These are phyloP conservation scores for Calypte anna DNA, from an alignment of 2,113 vertebrate species.

Conservation along the genomic window DNA sequence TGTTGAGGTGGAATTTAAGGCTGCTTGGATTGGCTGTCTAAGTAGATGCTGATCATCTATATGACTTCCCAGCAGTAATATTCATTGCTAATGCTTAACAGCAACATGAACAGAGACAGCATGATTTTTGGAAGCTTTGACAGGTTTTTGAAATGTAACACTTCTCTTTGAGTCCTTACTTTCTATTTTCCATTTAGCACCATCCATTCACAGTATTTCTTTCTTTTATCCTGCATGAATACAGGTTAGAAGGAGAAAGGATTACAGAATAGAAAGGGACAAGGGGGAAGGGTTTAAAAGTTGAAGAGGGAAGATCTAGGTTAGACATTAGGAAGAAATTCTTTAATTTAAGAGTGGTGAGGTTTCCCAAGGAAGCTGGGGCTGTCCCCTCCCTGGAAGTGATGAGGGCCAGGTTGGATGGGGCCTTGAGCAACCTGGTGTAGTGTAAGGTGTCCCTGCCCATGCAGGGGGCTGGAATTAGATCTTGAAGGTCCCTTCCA, in stretches of 20 bases:
- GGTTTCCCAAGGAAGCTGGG: too few relatives aligned
- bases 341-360: too few relatives aligned
- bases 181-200: not conserved
- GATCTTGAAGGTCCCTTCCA: not conserved
- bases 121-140: not conserved
- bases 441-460: not conserved
- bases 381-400: not conserved
- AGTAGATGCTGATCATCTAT: not conserved
- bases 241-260: too few relatives aligned
- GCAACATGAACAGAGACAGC: not conserved
- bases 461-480: not conserved
- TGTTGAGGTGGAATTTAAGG: conserved; percentile 36
- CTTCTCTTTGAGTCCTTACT: not conserved
- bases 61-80: not conserved
- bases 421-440: not conserved
- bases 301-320: too few relatives aligned
- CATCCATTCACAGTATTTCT: not conserved
- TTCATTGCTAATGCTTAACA: not conserved
- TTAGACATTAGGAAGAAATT: too few relatives aligned
- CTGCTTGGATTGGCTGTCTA: not conserved
- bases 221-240: too few relatives aligned
- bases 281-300: too few relatives aligned
- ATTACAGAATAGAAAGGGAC: too few relatives aligned
- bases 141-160: not conserved
- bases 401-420: not conserved